Evolutionary conservation across 2,113 vertebrate species (phyloP).

Genomic region (Rhegmatorhina hoffmannsi): DNA sequence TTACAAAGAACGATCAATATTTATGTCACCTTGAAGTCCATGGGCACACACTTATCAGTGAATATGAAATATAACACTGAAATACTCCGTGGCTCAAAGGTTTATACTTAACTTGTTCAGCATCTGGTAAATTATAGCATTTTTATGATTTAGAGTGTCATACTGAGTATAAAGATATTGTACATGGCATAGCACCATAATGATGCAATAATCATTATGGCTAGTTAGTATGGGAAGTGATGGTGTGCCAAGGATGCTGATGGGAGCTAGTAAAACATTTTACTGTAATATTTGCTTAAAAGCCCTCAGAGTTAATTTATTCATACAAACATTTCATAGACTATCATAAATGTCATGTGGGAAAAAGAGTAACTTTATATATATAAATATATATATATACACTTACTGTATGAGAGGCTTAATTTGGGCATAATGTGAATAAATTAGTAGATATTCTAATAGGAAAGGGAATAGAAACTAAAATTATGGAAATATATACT

Average conservation of each 20-base stretch:
- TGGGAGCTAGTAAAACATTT: constrained; percentile 23
- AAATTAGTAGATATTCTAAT: not conserved
- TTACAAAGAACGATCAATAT: constrained; percentile 8
- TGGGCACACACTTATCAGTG: not conserved
- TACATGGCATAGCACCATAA: not conserved
- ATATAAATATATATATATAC: not conserved
- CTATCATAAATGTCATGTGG: not conserved
- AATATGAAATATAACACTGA: constrained; percentile 1
- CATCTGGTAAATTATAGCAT: constrained; percentile 29
- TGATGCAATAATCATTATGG: constrained; percentile 37
- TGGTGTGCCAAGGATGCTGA: not conserved
- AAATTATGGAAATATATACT: not conserved
- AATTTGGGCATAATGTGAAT: not conserved
- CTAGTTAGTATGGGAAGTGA: not conserved
- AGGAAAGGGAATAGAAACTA: not conserved
- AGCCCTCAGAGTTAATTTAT: constrained; percentile 23
- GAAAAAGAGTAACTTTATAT: not conserved
- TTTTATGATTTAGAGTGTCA: constrained; percentile 37
- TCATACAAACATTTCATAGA: not conserved
- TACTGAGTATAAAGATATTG: not conserved
- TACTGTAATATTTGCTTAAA: constrained; percentile 21
- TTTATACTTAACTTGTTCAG: constrained; percentile 15
- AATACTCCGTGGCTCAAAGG: not conserved
- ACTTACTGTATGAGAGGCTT: not conserved
- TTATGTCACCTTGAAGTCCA: constrained; percentile 39